Evolutionary conservation across 1,140 invertebrate genomes (phyloP), one percentile per base, ranked within the genome.

Genomic region (Octopus bimaculoides): DNA sequence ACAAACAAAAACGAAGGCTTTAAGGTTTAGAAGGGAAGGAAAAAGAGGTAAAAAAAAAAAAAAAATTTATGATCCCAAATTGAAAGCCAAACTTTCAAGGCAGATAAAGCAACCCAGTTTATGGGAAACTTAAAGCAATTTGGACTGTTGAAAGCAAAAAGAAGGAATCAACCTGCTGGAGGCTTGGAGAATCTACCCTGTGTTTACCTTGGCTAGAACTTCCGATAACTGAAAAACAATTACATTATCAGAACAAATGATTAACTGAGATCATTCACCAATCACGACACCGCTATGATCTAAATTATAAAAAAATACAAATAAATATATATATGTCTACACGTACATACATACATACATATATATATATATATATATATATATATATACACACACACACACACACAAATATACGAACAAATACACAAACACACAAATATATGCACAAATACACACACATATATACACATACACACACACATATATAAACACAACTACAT

Each of bases 211-310:
- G 66, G 66, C 66, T 71, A 71, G 66, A 71, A 71, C 17, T 17
- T 71, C 66, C 66, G 66, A 71, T 14, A 71, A 71, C 66, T 71
- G 66, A 71, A 71, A 71, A 71, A 71, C 17, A 61, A 61, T 61
- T 41, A 41, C 26, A 41, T 41, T 41, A 41, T 41, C 26, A 41
- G 66, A 69, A 20, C 12, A 69, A 20, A 69, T 2, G n/a, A 69
- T 69, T 69, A 12, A 69, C 14, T 14, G 66, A 20, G 20, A 20
- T 20, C 14, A 69, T 69, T 20, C 14, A 69, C 14, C 66, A 69
- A 69, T 77, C 6, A 17, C 3, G 26, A 41, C 26, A 41, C 26
- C 26, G 0, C 26, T 41, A 41, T 41, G 26, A 41, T 41, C 26
- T 41, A 41, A 41, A 41, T 41, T 41, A 41, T 12, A 17, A 61